Evolutionary conservation across 1,140 invertebrate genomes (phyloP).

Genomic region (Drosophila rufa): DNA sequence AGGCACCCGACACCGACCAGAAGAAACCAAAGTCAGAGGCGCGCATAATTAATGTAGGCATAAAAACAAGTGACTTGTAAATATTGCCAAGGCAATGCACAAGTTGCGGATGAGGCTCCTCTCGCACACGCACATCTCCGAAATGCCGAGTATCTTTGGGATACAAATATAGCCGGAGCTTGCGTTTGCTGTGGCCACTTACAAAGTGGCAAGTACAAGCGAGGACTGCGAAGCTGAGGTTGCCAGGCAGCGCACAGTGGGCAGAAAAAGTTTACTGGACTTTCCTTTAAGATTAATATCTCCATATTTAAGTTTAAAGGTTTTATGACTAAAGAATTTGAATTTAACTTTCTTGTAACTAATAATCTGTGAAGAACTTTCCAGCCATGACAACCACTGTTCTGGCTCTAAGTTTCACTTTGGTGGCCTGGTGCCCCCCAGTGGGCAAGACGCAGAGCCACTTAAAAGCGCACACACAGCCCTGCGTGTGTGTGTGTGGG

Average conservation of each 20-base stretch:
- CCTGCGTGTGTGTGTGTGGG: conserved; percentile 20
- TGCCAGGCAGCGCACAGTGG: conserved; percentile 30
- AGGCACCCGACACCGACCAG: conserved; percentile 47
- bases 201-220: conserved; percentile 61
- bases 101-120: not conserved
- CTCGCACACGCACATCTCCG: conserved; percentile 16
- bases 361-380: too few relatives aligned
- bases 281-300: not conserved
- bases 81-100: conserved; percentile 75
- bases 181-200: conserved; percentile 61
- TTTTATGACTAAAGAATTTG: too few relatives aligned
- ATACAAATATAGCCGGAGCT: conserved; percentile 18
- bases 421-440: conserved; percentile 68
- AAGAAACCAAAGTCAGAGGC: conserved; percentile 78
- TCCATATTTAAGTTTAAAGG: too few relatives aligned
- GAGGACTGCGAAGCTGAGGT: conserved; percentile 34
- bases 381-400: conserved; percentile 16
- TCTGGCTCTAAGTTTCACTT: conserved; percentile 67
- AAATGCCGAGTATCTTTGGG: conserved; percentile 32
- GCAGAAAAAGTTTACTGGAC: not conserved
- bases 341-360: not conserved
- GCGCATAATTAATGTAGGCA: conserved; percentile 84
- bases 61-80: conserved; percentile 84
- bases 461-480: conserved; percentile 76
- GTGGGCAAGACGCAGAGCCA: conserved; percentile 72